phyloP scores from a whole-genome alignment of 2,797 vertebrate species.

The Brachyalestes nurse region DNA sequence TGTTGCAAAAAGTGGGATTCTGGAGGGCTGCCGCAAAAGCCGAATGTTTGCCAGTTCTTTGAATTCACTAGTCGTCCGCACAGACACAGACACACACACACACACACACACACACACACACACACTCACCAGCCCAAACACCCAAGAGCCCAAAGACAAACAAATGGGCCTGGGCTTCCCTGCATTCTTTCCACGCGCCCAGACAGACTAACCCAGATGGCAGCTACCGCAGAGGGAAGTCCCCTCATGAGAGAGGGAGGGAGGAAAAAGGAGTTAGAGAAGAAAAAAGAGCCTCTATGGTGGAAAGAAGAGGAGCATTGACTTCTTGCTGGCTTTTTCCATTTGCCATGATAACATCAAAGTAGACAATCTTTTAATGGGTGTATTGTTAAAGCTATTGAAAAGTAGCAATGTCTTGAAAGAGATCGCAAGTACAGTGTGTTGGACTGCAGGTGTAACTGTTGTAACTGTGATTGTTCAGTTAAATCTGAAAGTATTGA shows the following conservation, averaged over 20 bases:
- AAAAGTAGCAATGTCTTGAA: not conserved
- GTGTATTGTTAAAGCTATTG: not conserved
- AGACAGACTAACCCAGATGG: slow-evolving; percentile 29
- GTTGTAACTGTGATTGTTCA: too few relatives aligned
- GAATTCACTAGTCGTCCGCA: slow-evolving; percentile 16
- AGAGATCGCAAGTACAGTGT: too few relatives aligned
- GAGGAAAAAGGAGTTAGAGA: slow-evolving; percentile 36
- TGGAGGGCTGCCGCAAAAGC: slow-evolving; percentile 4
- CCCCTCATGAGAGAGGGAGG: slow-evolving; percentile 14
- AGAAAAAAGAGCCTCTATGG: slow-evolving; percentile 13
- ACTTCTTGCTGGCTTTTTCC: not conserved
- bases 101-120: too few relatives aligned
- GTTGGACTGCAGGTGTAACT: too few relatives aligned
- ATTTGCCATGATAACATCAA: not conserved
- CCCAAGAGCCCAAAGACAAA: slow-evolving; percentile 18
- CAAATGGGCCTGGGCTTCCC: slow-evolving; percentile 42
- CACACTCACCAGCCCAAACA: not conserved
- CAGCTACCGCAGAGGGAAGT: slow-evolving; percentile 32
- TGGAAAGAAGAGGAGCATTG: not conserved
- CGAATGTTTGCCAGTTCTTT: not conserved
- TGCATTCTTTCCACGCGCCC: slow-evolving; percentile 25
- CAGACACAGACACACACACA: slow-evolving; percentile 17
- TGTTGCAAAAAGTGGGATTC: not conserved
- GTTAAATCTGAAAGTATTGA: too few relatives aligned
- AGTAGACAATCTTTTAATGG: not conserved